phyloP scores from a whole-genome alignment of 2,888 invertebrate genomes.

The Apotomis turbidana region DNA sequence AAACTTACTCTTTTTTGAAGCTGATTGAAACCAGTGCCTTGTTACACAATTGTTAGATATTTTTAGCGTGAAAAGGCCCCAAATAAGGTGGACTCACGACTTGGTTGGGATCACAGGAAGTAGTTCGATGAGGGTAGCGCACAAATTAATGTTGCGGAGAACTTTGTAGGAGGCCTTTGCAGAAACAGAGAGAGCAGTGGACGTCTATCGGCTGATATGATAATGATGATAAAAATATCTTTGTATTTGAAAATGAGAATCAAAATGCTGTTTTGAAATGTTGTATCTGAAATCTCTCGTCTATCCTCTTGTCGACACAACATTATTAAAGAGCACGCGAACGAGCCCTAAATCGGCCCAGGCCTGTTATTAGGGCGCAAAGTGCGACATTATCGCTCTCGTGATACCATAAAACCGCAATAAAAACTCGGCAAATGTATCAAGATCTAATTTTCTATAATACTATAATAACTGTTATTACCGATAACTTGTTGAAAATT shows the following conservation, averaged over 20 bases:
- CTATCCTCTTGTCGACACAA: conserved; percentile 19
- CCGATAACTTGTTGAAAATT: conserved; percentile 24
- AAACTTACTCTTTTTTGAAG: too few species aligned
- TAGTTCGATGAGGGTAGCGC: too few species aligned
- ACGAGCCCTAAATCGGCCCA: conserved; percentile 24
- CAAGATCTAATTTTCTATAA: conserved; percentile 38
- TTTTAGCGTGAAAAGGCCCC: too few species aligned
- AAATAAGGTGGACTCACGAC: too few species aligned
- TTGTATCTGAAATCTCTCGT: conserved; percentile 22
- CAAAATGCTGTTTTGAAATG: conserved; percentile 1
- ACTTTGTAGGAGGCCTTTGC: too few species aligned
- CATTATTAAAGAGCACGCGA: conserved; percentile 27
- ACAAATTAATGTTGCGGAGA: too few species aligned
- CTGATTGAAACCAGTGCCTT: too few species aligned
- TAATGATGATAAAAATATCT: too few species aligned
- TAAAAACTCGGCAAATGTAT: conserved; percentile 35
- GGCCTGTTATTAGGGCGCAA: conserved; percentile 31
- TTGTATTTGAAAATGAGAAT: not conserved
- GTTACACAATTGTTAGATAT: too few species aligned
- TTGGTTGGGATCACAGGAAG: too few species aligned
- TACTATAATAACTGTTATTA: conserved; percentile 38
- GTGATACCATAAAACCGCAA: conserved; percentile 33
- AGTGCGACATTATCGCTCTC: conserved; percentile 38
- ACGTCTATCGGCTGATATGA: too few species aligned
- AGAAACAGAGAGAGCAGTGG: too few species aligned